Evolutionary conservation across 1,140 invertebrate species (phyloP).

Genomic region (Megalopta genalis): DNA sequence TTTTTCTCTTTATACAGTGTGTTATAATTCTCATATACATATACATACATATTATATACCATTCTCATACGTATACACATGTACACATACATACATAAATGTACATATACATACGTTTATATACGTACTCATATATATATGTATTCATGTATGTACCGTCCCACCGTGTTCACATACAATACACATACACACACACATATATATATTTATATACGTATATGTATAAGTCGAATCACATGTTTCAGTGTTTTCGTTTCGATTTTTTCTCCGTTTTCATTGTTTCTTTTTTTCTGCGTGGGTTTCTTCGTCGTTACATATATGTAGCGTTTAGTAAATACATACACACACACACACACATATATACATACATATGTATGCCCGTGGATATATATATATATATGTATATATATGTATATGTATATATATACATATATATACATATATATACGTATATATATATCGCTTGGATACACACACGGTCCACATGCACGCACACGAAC

Average conservation of each 20-base stretch:
- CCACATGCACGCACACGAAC: conserved; percentile 75
- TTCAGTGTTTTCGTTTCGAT: conserved; percentile 53
- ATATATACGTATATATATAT: conserved; percentile 64
- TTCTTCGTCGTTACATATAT: conserved; percentile 35
- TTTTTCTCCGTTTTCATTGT: conserved; percentile 39
- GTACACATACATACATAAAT: conserved; percentile 29
- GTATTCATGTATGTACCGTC: conserved; percentile 19
- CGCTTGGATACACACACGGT: conserved; percentile 60
- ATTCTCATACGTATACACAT: conserved; percentile 27
- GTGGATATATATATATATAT: conserved; percentile 31
- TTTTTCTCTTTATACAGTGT: conserved; percentile 57
- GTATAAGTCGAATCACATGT: conserved; percentile 51
- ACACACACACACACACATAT: conserved; percentile 69
- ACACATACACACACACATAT: not conserved
- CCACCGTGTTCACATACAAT: not conserved
- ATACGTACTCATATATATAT: conserved; percentile 33
- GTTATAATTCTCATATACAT: conserved; percentile 44
- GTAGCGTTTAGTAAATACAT: conserved; percentile 32
- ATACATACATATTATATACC: conserved; percentile 31
- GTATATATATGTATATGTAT: conserved; percentile 37
- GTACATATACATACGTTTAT: conserved; percentile 18
- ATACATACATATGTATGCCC: conserved; percentile 61
- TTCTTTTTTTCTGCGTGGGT: conserved; percentile 45
- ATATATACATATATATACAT: conserved; percentile 69
- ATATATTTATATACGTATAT: not conserved